Evolutionary conservation across 2,888 invertebrate species (phyloP), one percentile per base, ranked within the genome.

Genomic region (Eupithecia dodoneata): DNA sequence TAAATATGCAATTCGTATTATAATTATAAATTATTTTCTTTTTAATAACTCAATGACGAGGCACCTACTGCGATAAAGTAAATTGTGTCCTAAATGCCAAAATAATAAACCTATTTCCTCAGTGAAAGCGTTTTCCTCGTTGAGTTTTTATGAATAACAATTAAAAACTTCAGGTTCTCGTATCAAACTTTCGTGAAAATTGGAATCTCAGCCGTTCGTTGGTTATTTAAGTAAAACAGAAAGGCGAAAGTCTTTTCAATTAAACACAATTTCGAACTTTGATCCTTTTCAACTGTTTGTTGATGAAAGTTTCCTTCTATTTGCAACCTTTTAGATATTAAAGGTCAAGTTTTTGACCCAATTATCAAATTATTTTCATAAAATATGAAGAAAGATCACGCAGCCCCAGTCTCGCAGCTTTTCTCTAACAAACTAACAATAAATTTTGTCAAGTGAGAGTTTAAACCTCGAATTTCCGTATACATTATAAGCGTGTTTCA

Each of bases 171-270:
- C 74, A 83, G 77, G 81, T 80, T 81, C 81, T 71, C 78, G 80
- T 80, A 81, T 80, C 81, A 81, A 83, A 83, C 75, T 83, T 82
- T 79, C 72, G 80, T 79, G 81, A 79, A 81, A 81, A 81, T 81
- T 81, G 78, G 78, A 83, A 81, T 81, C 81, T 81, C 81, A 79
- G 78, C 79, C 80, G 79, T 80, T 81, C 75, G 76, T 82, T 75
- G 81, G 81, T 81, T 81, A 78, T 82, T 80, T 80, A 79, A 79
- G 80, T 80, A 81, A 81, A 83, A 81, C 83, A 83, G 77, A 83
- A 75, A 79, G 79, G 79, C 81, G 72, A 80, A 81, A 81, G 80
- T 80, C 81, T 83, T 83, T 83, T 81, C 81, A 83, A 81, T 81
- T 83, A 83, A 83, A 81, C 75, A 79, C 81, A 81, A 82, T 82